Conservation (phyloP, 2,888 invertebrate genomes). For the Cyclophora punctaria region DNA sequence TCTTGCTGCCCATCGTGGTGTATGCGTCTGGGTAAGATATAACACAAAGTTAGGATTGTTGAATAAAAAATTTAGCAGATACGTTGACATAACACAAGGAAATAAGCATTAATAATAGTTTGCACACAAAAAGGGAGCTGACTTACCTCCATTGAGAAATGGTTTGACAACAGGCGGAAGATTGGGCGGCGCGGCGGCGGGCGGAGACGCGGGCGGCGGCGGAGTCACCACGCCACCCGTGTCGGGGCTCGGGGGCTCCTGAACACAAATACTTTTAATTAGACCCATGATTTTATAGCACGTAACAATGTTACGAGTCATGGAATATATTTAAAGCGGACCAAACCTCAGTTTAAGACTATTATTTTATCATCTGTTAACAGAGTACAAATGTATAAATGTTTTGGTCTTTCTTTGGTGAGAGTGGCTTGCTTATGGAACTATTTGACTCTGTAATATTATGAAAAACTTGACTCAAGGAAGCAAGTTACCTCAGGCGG, state of each 20-base stretch:
- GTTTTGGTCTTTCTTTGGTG: too few relatives aligned
- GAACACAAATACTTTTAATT: constrained; percentile 2
- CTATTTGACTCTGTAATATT: too few relatives aligned
- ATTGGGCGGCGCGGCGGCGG: constrained; percentile 45
- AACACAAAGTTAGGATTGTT: too few relatives aligned
- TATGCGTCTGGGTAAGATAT: constrained; percentile 51
- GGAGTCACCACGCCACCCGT: constrained; percentile 37
- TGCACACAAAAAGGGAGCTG: neutral
- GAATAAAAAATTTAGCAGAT: neutral
- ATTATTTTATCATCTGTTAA: too few relatives aligned
- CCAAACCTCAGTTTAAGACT: too few relatives aligned
- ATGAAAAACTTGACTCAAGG: neutral
- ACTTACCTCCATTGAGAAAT: constrained; percentile 67
- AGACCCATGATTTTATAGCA: too few relatives aligned
- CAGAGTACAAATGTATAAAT: too few relatives aligned
- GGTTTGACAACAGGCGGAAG: constrained; percentile 68
- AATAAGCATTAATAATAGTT: neutral
- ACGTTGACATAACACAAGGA: too few relatives aligned
- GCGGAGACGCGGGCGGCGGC: constrained; percentile 36
- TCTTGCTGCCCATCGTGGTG: constrained; percentile 63
- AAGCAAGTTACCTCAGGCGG: constrained; percentile 49
- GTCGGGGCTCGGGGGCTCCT: constrained; percentile 59
- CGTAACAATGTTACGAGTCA: too few relatives aligned
- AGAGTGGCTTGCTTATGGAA: too few relatives aligned
- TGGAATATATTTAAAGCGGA: too few relatives aligned